Conservation (phyloP, 1,140 invertebrate genomes). For the Bombus superbus region DNA sequence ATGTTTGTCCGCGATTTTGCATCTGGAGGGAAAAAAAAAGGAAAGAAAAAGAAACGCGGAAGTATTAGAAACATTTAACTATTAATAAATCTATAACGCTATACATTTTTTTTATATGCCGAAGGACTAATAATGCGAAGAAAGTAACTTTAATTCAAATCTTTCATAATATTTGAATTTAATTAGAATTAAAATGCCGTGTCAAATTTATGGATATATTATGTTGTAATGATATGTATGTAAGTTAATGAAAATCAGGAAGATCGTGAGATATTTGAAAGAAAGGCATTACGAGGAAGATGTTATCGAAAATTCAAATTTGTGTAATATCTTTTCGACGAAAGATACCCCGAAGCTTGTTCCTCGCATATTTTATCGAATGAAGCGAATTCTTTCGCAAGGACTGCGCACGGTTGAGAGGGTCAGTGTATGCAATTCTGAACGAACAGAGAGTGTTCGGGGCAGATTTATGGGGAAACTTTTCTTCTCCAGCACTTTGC, state of each 20-base stretch:
- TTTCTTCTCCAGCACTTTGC: constrained; percentile 39
- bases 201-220: too few relatives aligned
- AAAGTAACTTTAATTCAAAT: too few relatives aligned
- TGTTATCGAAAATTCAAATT: neutral
- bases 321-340: neutral
- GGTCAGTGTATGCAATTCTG: constrained; percentile 41
- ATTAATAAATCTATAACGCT: too few relatives aligned
- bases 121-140: too few relatives aligned
- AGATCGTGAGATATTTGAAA: neutral
- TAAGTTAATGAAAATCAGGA: neutral
- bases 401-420: neutral
- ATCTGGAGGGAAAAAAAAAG: too few relatives aligned
- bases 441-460: constrained; percentile 23
- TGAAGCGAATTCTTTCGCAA: neutral
- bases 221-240: neutral
- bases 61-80: too few relatives aligned
- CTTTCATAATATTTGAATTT: too few relatives aligned
- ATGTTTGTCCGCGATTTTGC: neutral
- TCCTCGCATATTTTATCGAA: constrained; percentile 18
- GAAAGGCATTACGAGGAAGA: neutral
- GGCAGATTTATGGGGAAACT: constrained; percentile 49
- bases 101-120: too few relatives aligned
- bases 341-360: neutral
- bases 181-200: neutral
- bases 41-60: too few relatives aligned